These are phyloP conservation scores for Neomorphus geoffroyi DNA, from an alignment of 2,797 vertebrate species.

Conservation along the genomic window DNA sequence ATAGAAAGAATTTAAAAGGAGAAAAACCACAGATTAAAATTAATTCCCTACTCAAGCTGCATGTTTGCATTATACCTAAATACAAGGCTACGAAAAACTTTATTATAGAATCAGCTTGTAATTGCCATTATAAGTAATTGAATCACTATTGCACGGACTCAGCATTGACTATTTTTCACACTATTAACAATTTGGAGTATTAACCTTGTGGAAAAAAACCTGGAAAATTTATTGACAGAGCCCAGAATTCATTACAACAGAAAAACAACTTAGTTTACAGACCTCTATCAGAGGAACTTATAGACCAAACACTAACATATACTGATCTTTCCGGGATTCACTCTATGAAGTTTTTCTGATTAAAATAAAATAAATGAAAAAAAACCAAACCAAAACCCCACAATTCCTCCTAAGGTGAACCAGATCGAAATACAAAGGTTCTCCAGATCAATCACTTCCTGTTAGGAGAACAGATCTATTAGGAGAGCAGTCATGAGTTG, in stretches of 20 bases:
- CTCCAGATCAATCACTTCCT: neutral
- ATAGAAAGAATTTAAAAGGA: neutral
- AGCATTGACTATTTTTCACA: neutral
- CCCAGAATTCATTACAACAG: neutral
- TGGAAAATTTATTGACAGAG: neutral
- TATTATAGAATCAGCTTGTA: neutral
- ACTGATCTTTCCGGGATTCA: neutral
- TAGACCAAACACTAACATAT: neutral
- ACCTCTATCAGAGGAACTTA: neutral
- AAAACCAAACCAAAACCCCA: neutral
- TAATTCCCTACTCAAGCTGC: neutral
- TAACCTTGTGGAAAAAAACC: rapidly evolving
- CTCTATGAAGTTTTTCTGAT: neutral
- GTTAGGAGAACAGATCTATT: neutral
- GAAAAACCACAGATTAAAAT: neutral
- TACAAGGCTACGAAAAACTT: neutral
- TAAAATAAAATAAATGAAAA: neutral
- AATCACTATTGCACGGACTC: neutral
- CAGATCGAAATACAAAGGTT: neutral
- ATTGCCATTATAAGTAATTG: neutral
- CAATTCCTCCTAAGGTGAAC: neutral
- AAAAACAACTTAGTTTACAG: neutral
- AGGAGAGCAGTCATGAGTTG: neutral
- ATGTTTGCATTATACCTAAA: neutral
- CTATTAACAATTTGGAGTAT: neutral